Percentiles rank a stretch among this genome's conserved stretches.
These are phyloP conservation scores for Eudasyphora cyanicolor DNA, from an alignment of 2,888 invertebrate genomes.

Conservation along the genomic window DNA sequence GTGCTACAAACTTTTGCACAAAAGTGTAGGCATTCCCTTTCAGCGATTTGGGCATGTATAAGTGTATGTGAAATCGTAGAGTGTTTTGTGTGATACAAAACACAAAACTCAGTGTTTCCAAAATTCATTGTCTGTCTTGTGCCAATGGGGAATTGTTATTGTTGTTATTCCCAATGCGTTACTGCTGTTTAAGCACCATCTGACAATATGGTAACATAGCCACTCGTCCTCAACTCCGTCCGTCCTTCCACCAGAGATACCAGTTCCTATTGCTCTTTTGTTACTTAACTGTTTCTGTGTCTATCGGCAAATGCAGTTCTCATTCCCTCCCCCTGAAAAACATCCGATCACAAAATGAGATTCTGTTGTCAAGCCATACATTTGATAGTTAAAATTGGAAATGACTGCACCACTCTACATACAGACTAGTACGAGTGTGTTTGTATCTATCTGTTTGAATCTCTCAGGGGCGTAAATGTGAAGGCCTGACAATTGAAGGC, in stretches of 20 bases:
- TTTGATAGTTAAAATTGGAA: slow-evolving; percentile 61
- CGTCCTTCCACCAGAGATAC: not conserved
- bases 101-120: slow-evolving; percentile 29
- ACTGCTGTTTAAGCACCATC: slow-evolving; percentile 54
- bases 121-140: slow-evolving; percentile 36
- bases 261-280: slow-evolving; percentile 22
- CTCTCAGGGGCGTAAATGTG: too few species aligned
- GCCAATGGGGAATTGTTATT: slow-evolving; percentile 63
- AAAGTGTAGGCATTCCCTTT: too few species aligned
- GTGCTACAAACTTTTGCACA: too few species aligned
- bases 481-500: too few species aligned
- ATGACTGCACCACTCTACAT: slow-evolving; percentile 46
- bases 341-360: not conserved
- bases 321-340: slow-evolving; percentile 8
- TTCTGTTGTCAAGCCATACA: slow-evolving; percentile 16
- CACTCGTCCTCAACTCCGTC: not conserved
- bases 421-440: too few species aligned
- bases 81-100: not conserved
- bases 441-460: too few species aligned
- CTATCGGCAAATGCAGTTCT: not conserved
- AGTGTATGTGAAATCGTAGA: not conserved
- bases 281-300: slow-evolving; percentile 8
- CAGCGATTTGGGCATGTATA: not conserved
- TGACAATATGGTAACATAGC: slow-evolving; percentile 65
- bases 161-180: slow-evolving; percentile 39